Evolutionary conservation across 1,140 invertebrate species (phyloP), one percentile per base, ranked within the genome.

Genomic region (Trichoplusia ni): DNA sequence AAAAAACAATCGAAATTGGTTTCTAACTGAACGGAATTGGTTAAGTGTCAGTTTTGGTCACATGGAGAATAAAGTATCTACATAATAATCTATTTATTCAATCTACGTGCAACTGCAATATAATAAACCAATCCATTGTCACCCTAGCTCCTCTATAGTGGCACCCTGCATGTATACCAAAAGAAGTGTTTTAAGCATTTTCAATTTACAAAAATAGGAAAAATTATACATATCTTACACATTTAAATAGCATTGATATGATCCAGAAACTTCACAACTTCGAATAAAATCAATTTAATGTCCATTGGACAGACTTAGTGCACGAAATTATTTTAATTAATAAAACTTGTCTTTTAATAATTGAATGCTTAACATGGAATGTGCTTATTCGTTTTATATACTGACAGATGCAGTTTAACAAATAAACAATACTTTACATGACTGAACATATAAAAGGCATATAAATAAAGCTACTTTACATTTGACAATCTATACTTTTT

Each of bases 181-280:
- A 62, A 63, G 71, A 73, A 64, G 38, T 53, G 35, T 56, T 38
- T 37, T 29, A 51, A 66, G 42, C 40, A 33, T 53, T 37, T 66
- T 53, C 18, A 65, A 38, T 33, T 18, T 31, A 58, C 37, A 58
- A 58, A 58, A 58, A 56, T 40, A 42, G 53, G 53, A 56, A 29
- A 58, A 16, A 27, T 11, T 38, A 37, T 56, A 58, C n/a, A 42
- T 58, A 5, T 35, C 46, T 78, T 51, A 49, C 8, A 77, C 44
- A 75, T 60, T 71, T 76, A 77, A 58, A 80, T 47, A 71, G 71
- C 71, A 75, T 19, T 86, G 84, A 86, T 86, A 86, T 86, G 84
- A 75, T 69, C 83, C 67, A 67, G 73, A 73, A 78, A 80, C 44
- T 63, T 82, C 79, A 82, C 80, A 82, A 78, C 80, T 67, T 77